These are phyloP conservation scores for Drosophila arawakana DNA, from an alignment of 1,140 invertebrate genomes.

Conservation along the genomic window DNA sequence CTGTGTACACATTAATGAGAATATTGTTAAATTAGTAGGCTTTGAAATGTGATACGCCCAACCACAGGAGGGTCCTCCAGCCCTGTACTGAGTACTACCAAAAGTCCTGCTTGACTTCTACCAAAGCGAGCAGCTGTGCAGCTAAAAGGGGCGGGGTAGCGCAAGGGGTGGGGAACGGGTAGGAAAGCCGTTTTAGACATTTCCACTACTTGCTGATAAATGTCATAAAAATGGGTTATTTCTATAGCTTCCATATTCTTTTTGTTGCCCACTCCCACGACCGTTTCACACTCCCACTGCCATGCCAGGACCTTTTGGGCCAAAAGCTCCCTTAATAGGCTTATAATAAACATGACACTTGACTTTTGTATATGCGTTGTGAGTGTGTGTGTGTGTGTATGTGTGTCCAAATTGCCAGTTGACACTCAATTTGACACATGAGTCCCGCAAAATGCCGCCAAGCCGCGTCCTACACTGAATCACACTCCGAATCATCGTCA, in stretches of 20 bases:
- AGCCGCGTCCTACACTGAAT: constrained; percentile 28
- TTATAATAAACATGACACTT: constrained; percentile 83
- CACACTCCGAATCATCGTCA: constrained; percentile 16
- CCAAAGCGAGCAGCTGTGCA: constrained; percentile 68
- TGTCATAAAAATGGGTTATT: constrained; percentile 68
- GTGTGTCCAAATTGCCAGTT: constrained; percentile 76
- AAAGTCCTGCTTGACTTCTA: constrained; percentile 60
- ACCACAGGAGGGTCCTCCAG: constrained; percentile 60
- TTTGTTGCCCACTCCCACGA: constrained; percentile 8
- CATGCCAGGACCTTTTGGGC: constrained; percentile 16
- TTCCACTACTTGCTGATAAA: constrained; percentile 40
- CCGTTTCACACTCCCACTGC: neutral
- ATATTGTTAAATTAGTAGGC: constrained; percentile 84
- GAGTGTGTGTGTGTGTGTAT: neutral
- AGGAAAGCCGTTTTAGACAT: constrained; percentile 18
- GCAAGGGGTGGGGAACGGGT: neutral
- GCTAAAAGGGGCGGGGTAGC: neutral
- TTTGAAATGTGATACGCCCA: constrained; percentile 84
- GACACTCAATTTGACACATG: constrained; percentile 83
- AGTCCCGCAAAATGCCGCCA: constrained; percentile 59
- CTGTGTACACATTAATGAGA: constrained; percentile 82
- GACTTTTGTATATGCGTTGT: constrained; percentile 57
- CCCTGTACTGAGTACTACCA: neutral
- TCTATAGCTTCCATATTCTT: constrained; percentile 66
- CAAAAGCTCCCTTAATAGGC: constrained; percentile 76